Evolutionary conservation across 1,140 invertebrate species (phyloP), one percentile per base, ranked within the genome.

Genomic region (Macrobrachium rosenbergii): DNA sequence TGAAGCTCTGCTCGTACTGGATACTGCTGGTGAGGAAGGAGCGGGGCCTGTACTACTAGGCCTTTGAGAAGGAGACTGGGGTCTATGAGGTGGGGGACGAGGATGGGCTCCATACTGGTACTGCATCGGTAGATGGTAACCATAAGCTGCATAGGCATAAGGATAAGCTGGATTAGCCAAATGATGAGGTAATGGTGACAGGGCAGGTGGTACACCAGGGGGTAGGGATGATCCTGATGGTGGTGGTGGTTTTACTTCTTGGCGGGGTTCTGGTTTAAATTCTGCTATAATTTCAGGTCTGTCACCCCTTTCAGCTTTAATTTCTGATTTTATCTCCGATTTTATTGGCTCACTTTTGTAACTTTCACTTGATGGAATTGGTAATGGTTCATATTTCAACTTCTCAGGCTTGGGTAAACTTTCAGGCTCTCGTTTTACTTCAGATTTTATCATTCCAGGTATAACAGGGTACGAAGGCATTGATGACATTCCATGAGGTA

Each of bases 21-120:
- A 90, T 93, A 93, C 69, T 91, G 90, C 60, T 92, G 92, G 88
- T 93, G 93, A 87, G 92, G 91, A 19, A 92, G 58, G 58, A 52
- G 78, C 63, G 10, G 92, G 59, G 92, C 92, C 85, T 88, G 69
- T 90, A 90, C 72, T 91, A 88, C 81, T 92, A 91, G 90, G 92
- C 90, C 67, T 83, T 16, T 89, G 90, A 21, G 89, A 89, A 63
- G 92, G 90, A 84, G 93, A 90, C 88, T 93, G 91, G 87, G 93
- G 87, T 89, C 92, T 87, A 90, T 87, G 85, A 62, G 60, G 21
- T n/a, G 69, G 23, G 92, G 72, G 83, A 28, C 67, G 87, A 82
- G 84, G 83, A 28, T 91, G 83, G 52, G 59, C 59, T n/a, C 23
- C 28, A 75, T 88, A 90, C 92, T 92, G 90, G 90, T 91, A 92